Evolutionary conservation across 2,113 vertebrate genomes (phyloP), one percentile per base, ranked within the genome.

Genomic region (Triplophysa rosa): DNA sequence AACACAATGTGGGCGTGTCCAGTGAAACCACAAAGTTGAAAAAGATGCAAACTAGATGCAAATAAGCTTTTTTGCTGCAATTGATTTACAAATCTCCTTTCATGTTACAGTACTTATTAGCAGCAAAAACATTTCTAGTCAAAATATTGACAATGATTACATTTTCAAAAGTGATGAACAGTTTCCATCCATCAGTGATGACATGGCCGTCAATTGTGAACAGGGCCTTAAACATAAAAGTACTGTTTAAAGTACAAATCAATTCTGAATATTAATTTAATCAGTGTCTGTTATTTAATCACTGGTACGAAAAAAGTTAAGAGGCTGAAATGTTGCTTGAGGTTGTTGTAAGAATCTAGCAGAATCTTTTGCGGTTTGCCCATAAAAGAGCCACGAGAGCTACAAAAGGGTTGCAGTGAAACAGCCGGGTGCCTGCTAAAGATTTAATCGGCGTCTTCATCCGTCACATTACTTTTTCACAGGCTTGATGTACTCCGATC

Each of bases 371-470:
- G 71, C 37, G 59, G 70, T 74, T 69, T 79, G 23, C 68, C 63
- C 71, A 47, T 68, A 26, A 66, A 66, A 79, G 47, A 47, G 77
- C 77, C 79, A 64, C 63, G 29, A 82, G 24, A 75, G 72, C 70
- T 58, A 45, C 58, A 66, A 23, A 23, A 69, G 77, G n/a, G 26
- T 58, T 73, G 54, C 70, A n/a, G 45, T 45, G 42, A 45, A 45
- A 45, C 73, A 69, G 77, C 64, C 17, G 77, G 47, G 49, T 12
- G 26, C 64, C 26, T 42, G 63, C 54, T 81, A 56, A 61, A 76
- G 70, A 80, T 81, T 71, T 79, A 78, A 81, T 84, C 83, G 47
- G 69, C 70, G 10, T 84, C 75, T 61, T 81, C 76, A 69, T 58
- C 76, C 67, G 45, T 78, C 68, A 64, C 63, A 8, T 69, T 80